Conservation (phyloP, 1,140 invertebrate genomes). For the Bombus polaris region DNA sequence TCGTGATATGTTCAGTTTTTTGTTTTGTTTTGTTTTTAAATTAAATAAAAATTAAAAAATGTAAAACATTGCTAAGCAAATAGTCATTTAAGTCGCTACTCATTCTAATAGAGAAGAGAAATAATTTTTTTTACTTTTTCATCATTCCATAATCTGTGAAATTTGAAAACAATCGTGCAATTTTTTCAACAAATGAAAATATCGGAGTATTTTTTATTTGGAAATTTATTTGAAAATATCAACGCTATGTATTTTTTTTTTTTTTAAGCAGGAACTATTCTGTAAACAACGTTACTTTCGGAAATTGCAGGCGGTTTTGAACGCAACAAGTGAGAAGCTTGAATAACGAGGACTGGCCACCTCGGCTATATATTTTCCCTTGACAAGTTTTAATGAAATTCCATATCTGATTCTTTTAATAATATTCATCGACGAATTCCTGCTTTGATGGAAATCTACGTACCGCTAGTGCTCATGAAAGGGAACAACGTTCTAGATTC, state of each 20-base stretch:
- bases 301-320: background rate
- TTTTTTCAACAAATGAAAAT: background rate
- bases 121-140: background rate
- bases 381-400: slow-evolving; percentile 23
- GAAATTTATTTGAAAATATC: background rate
- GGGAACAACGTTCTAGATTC: background rate
- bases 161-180: background rate
- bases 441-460: background rate
- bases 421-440: slow-evolving; percentile 13
- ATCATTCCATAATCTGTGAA: background rate
- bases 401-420: slow-evolving; percentile 22
- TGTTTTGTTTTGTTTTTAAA: no score
- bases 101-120: background rate
- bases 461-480: background rate
- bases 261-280: background rate
- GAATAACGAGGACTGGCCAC: background rate
- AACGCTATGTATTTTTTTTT: background rate
- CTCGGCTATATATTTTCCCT: background rate
- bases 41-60: no score
- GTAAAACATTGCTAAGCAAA: background rate
- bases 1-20: no score
- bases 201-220: background rate
- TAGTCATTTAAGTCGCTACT: background rate
- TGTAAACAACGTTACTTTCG: background rate
- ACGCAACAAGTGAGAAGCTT: slow-evolving; percentile 31